Evolutionary conservation across 2,113 vertebrate genomes (phyloP).

Genomic region (Pangasianodon gigas): DNA sequence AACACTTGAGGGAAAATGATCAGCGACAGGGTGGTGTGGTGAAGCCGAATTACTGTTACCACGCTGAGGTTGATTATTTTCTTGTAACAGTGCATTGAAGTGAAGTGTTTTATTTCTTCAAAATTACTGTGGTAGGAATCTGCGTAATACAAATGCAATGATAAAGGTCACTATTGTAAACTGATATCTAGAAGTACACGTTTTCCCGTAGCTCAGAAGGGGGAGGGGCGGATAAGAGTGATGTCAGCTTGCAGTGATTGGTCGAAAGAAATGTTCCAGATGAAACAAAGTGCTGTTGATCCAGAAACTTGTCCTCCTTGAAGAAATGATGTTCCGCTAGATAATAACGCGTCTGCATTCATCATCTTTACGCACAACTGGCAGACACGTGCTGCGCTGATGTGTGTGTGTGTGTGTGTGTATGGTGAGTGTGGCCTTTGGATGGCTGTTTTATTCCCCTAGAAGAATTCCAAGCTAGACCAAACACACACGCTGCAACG

Average conservation of each 20-base stretch:
- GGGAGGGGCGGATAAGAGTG: background rate
- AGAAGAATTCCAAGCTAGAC: conserved; percentile 7
- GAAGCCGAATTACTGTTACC: background rate
- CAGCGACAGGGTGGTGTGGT: background rate
- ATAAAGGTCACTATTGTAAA: background rate
- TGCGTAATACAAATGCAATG: background rate
- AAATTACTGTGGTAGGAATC: background rate
- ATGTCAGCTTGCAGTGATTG: background rate
- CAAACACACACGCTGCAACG: conserved; percentile 30
- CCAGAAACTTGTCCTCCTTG: conserved; percentile 10
- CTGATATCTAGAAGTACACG: background rate
- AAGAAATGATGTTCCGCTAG: conserved; percentile 1
- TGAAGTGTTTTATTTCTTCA: background rate
- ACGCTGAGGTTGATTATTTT: background rate
- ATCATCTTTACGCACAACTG: conserved; percentile 12
- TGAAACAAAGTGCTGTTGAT: background rate
- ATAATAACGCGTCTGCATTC: conserved; percentile 3
- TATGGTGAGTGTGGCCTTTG: conserved; percentile 8
- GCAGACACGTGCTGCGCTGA: background rate
- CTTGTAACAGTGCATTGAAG: too few species aligned
- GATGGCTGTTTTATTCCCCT: conserved; percentile 18
- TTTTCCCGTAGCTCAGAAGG: too few species aligned
- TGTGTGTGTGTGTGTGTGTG: conserved; percentile 5
- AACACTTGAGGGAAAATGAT: background rate
- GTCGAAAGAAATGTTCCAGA: background rate